Base-by-base conservation (phyloP, 2,888 invertebrate species). In the Venusia cambrica region DNA sequence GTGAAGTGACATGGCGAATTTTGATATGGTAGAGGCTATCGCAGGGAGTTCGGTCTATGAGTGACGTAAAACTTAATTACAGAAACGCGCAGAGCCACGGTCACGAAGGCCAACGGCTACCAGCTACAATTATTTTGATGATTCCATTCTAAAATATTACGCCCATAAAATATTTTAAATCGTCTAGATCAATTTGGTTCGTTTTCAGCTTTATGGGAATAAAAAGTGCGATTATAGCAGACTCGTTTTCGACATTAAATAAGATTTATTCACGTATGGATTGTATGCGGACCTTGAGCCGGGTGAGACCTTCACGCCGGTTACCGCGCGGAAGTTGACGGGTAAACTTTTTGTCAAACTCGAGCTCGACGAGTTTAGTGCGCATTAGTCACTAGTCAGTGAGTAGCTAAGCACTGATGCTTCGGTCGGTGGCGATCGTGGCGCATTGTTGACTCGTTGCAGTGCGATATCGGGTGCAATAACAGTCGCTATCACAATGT, bases 261-360 rank as follows among this genome's bases (percentile, higher is more conserved):
- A 62, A 64, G 76, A 78, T 81, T 80, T 79, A 81, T 79, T 75
- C 74, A 76, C 69, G 75, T 83, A 83, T 77, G 81, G 44, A 81
- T 78, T 81, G 79, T 85, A 76, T 76, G 73, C 75, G 72, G 79
- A 87, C 85, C 85, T 85, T 87, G 85, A 84, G 79, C 65, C 69
- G 67, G 73, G 74, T 69, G 75, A 84, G 85, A 83, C 85, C 85
- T 85, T 85, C 84, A 75, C 79, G 80, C 71, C 73, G 65, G 85
- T 87, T 84, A 85, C 85, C 74, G 85, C 83, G 85, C 85, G 85
- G 85, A 87, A 87, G 83, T 84, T 68, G 80, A 63, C 77, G 73
- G 72, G 70, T 73, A 73, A 63, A 74, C 81, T 78, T 72, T 87
- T 85, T 83, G 81, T 78, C 73, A 79, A 80, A 78, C 76, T 79